Conservation (phyloP, 2,888 invertebrate genomes). For the Quadroppia sp. region DNA sequence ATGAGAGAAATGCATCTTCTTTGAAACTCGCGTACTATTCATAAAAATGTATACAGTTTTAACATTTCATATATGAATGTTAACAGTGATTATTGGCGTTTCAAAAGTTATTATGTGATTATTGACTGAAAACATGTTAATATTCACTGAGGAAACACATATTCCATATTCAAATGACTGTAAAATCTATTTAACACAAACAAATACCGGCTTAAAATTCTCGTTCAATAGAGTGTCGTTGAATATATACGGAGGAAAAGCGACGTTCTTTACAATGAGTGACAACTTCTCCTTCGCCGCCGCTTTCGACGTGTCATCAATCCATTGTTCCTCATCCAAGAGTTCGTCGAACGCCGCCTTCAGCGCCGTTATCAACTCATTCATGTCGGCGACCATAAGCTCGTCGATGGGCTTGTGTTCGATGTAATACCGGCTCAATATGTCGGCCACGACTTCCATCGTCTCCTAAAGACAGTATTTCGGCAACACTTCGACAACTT, state of each 20-base stretch:
- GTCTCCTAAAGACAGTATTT: slow-evolving; percentile 10
- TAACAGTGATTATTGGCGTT: no score
- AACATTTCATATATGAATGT: no score
- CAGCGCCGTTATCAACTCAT: slow-evolving; percentile 52
- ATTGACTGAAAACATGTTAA: no score
- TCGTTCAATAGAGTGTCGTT: slow-evolving; percentile 51
- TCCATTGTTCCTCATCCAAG: slow-evolving; percentile 53
- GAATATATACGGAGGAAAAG: slow-evolving; percentile 56
- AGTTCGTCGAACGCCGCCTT: slow-evolving; percentile 52
- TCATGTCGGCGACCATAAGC: slow-evolving; percentile 34
- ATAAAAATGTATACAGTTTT: no score
- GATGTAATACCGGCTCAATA: slow-evolving; percentile 40
- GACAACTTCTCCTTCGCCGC: slow-evolving; percentile 56
- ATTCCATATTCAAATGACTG: no score
- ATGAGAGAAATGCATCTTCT: no score
- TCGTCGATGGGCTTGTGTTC: slow-evolving; percentile 22
- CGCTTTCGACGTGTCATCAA: slow-evolving; percentile 54
- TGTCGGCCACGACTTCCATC: slow-evolving; percentile 13
- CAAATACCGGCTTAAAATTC: slow-evolving; percentile 40
- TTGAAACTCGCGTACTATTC: no score
- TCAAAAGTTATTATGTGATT: no score
- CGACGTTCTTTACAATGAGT: slow-evolving; percentile 56
- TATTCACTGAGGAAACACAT: no score
- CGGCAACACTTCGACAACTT: background rate
- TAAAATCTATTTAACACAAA: no score